phyloP scores from a whole-genome alignment of 2,113 vertebrate genomes.

The Tinamus guttatus region DNA sequence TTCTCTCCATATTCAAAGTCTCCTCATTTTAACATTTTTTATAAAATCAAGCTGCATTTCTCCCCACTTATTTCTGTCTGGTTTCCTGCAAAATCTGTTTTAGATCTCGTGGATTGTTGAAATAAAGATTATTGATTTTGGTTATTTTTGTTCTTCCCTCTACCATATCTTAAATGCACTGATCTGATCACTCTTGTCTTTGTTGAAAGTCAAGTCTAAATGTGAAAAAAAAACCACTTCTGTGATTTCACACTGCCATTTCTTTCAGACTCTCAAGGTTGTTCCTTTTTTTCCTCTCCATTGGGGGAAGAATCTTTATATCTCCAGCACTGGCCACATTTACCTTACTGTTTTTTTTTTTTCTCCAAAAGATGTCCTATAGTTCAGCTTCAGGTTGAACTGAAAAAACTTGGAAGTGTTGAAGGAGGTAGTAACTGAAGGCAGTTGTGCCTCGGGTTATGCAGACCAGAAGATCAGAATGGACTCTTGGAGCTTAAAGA shows the following conservation, averaged over 20 bases:
- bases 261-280: not conserved
- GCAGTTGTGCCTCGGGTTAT: not conserved
- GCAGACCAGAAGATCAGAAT: not conserved
- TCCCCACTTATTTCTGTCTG: not conserved
- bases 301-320: not conserved
- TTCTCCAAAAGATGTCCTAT: not conserved
- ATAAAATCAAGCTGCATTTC: not conserved
- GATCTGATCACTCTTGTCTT: not conserved
- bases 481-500: not conserved
- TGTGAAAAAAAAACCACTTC: not conserved
- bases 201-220: not conserved
- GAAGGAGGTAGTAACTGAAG: fast-evolving
- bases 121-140: not conserved
- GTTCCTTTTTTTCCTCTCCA: not conserved
- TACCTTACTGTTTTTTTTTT: not conserved
- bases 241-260: not conserved
- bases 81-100: not conserved
- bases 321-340: not conserved
- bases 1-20: not conserved
- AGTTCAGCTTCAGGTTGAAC: not conserved
- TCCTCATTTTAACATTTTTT: not conserved
- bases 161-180: not conserved
- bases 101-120: not conserved
- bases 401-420: not conserved
- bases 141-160: not conserved